phyloP scores from a whole-genome alignment of 2,113 vertebrate genomes.

The Nestor notabilis region DNA sequence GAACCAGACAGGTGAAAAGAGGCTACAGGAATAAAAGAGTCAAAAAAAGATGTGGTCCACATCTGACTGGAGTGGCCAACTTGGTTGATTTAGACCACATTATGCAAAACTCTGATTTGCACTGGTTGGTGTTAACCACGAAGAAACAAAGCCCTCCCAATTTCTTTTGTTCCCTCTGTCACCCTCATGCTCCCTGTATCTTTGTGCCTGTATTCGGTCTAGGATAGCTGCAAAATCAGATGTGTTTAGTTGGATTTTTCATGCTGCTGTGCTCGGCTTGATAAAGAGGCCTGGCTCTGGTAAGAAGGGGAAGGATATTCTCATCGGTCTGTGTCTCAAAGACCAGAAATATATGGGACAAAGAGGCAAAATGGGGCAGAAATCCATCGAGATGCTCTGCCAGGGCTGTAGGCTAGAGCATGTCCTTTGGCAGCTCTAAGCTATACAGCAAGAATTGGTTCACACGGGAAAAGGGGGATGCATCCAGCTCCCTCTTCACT shows the following conservation, averaged over 20 bases:
- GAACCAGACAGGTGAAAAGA: not conserved
- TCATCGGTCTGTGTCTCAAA: not conserved
- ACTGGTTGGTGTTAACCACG: not conserved
- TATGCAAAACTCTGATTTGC: not conserved
- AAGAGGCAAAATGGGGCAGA: not conserved
- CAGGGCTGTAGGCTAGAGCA: not conserved
- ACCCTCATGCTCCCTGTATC: rapidly evolving
- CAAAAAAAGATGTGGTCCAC: not conserved
- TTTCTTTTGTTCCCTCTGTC: not conserved
- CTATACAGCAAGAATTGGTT: not conserved
- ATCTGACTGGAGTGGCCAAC: not conserved
- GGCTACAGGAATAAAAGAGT: not conserved
- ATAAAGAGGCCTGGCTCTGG: not conserved
- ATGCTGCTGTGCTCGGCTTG: not conserved
- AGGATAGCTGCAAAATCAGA: not conserved
- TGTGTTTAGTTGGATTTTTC: not conserved
- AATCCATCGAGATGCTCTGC: rapidly evolving
- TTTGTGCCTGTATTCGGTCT: not conserved
- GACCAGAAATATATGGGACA: not conserved
- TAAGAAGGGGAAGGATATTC: not conserved
- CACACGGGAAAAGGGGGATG: not conserved
- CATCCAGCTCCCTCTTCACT: not conserved
- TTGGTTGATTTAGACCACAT: not conserved
- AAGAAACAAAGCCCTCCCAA: rapidly evolving
- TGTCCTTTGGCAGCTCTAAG: not conserved